Base-by-base conservation (phyloP, 1,140 invertebrate genomes). In the Bombus waltoni region DNA sequence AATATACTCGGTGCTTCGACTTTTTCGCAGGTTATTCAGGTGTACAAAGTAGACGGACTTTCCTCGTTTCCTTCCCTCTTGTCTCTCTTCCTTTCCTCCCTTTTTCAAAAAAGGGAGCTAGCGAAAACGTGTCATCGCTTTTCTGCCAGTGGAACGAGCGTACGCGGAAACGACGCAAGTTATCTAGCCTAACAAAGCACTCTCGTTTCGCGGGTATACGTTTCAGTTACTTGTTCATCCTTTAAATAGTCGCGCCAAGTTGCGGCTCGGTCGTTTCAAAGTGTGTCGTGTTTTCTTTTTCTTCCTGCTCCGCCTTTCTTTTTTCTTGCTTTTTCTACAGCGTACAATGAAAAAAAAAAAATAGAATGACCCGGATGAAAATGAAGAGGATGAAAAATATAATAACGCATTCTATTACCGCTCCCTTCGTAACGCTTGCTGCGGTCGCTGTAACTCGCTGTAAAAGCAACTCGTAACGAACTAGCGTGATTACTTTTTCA, bases 121-220 rank as follows among this genome's bases (percentile, higher is more conserved):
- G 53, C 8, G 42, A 68, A 68, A 75, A 75, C 71, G 81, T 76
- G 73, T 74, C 73, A 38, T 38, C 35, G 42, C 59, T 32, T 78
- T 35, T 42, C 57, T 38, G 1, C 18, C 10, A 13, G 40, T 42
- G 28, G 40, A 28, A 35, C 42, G 42, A 18, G 38, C 42, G 32
- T 42, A 71, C 66, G 35, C 2, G 70, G n/a, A 38, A 42, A 59
- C 40, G 40, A 79, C 59, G 40, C 62, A 28, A 65, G 59, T 78
- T 78, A 78, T 78, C 57, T 32, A 11, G 5, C 40, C 47, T 70
- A 76, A 83, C 74, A 77, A 83, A 74, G 79, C 68, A 59, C 38
- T 38, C 38, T 47, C 42, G 32, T 38, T 42, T 38, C 72, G 32
- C 22, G 70, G 18, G 8, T 66, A 53, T 65, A 76, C 59, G 44